Percentiles rank a stretch among this genome's conserved stretches.
Conservation (phyloP, 2,888 invertebrate genomes). For the Polyommatus iphigenia region DNA sequence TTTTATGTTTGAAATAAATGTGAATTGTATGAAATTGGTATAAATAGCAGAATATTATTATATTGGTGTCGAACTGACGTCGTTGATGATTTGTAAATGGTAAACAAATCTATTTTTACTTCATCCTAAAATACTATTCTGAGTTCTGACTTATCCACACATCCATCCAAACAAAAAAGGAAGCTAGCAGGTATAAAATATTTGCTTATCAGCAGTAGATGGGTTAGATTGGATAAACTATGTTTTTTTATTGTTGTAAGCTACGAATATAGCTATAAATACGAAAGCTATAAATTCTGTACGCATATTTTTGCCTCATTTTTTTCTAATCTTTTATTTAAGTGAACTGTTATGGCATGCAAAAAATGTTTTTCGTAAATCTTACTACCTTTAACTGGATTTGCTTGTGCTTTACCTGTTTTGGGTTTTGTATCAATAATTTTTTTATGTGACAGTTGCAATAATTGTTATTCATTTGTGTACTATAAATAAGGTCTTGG, state of each 20-base stretch:
- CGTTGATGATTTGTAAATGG: too few relatives aligned
- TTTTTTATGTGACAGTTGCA: neutral
- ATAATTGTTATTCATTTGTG: neutral
- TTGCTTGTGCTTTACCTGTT: constrained; percentile 12
- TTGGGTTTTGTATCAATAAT: neutral
- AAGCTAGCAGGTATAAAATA: neutral
- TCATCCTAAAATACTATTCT: too few relatives aligned
- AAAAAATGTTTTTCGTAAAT: neutral
- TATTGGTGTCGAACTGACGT: too few relatives aligned
- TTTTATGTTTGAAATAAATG: too few relatives aligned
- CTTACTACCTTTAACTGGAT: neutral
- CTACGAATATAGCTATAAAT: too few relatives aligned
- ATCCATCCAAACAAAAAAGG: too few relatives aligned
- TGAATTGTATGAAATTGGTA: too few relatives aligned
- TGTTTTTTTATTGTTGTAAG: neutral
- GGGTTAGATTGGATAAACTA: neutral
- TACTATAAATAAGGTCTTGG: neutral
- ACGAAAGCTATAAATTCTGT: neutral
- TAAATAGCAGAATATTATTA: too few relatives aligned
- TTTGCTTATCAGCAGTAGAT: neutral
- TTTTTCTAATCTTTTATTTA: constrained; percentile 6
- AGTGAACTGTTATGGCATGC: constrained; percentile 4
- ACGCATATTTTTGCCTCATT: neutral
- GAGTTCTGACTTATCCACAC: too few relatives aligned
- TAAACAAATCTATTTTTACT: too few relatives aligned